A percentile compares a stretch with the other conserved stretches of the same genome.
These are phyloP conservation scores for Pterocles orientalis DNA, from an alignment of 2,113 vertebrate species.

Conservation along the genomic window DNA sequence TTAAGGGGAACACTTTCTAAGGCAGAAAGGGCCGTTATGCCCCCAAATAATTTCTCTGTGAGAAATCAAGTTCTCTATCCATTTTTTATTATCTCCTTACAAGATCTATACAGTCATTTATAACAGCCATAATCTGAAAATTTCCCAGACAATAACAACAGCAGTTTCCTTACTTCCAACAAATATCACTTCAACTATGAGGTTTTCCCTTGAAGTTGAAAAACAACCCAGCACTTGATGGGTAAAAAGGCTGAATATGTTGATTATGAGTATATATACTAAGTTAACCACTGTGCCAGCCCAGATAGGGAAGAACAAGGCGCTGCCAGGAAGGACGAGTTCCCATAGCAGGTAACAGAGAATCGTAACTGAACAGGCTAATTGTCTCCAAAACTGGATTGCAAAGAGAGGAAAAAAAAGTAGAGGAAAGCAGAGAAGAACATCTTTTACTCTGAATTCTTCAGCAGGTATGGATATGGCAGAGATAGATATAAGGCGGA, in stretches of 20 bases:
- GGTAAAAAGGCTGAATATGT: not conserved
- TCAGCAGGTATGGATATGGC: not conserved
- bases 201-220: not conserved
- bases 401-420: not conserved
- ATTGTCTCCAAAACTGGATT: not conserved
- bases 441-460: not conserved
- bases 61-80: not conserved
- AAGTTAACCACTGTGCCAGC: not conserved
- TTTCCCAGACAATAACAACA: not conserved
- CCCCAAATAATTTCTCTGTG: not conserved
- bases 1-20: not conserved
- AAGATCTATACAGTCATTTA: not conserved
- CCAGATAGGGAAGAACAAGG: not conserved
- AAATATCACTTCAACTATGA: not conserved
- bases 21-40: not conserved
- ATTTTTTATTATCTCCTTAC: not conserved
- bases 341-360: not conserved
- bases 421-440: not conserved
- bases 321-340: not conserved
- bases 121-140: not conserved
- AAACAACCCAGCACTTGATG: not conserved
- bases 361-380: fast-evolving
- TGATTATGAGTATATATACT: not conserved
- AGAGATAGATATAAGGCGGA: not conserved
- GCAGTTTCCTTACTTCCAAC: not conserved